Evolutionary conservation across 1,140 invertebrate species (phyloP), one percentile per base, ranked within the genome.

Genomic region (Hylyphantes graminicola): DNA sequence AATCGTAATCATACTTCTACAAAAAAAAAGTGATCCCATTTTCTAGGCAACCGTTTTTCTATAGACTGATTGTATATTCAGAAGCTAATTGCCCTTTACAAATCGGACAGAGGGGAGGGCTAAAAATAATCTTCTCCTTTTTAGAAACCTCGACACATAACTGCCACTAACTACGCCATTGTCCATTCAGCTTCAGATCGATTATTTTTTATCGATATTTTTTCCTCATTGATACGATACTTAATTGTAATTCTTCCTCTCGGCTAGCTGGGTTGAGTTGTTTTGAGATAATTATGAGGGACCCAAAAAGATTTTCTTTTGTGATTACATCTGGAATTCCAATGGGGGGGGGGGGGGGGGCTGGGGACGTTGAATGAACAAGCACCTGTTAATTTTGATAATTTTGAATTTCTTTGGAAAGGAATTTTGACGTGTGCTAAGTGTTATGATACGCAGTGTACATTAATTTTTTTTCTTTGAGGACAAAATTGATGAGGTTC

Each of bases 261-360:
- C 68, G 17, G 68, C 68, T 70, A 53, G 21, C 11, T 12, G 50
- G 8, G 15, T 59, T 12, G 50, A 13, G 15, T 51, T 70, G 68
- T 17, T 53, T 55, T 74, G 72, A 57, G 72, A 74, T 74, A 74
- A 74, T 74, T 74, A 74, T 74, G 54, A 21, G 17, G 72, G 54
- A 74, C 72, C 51, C 35, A 74, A n/a, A n/a, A 74, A 51, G 72
- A 74, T 74, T 74, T 48, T 74, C 54, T 50, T 74, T 57, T 57
- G 72, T 74, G 72, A 74, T 74, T 74, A 74, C 54, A 74, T 74
- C 72, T 55, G 50, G 8, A 17, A 70, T 70, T 70, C 35, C 68
- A 57, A 57, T 53, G 72, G 72, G 55, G 72, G 72, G 2, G n/a
- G n/a, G n/a, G n/a, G n/a, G n/a, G 35, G 35, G 35, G 35, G 35